A percentile compares a stretch with the other conserved stretches of the same genome.
phyloP scores from a whole-genome alignment of 2,888 invertebrate species.

The Litoditis marina region DNA sequence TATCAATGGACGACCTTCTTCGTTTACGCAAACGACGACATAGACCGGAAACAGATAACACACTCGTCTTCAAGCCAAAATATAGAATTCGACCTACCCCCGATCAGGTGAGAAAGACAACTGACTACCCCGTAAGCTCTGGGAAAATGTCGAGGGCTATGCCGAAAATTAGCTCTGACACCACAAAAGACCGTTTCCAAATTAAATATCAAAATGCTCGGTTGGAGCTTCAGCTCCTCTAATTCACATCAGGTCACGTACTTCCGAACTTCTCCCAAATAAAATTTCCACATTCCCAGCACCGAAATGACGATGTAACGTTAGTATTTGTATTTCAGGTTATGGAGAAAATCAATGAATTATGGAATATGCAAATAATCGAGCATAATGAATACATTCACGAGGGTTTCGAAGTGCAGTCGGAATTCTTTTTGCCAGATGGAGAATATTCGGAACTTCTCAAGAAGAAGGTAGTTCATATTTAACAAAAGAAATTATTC shows the following conservation, averaged over 20 bases:
- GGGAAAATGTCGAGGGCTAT: too few relatives aligned
- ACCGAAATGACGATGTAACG: too few relatives aligned
- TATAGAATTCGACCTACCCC: conserved; percentile 22
- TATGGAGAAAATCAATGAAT: conserved; percentile 11
- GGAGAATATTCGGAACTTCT: conserved; percentile 15
- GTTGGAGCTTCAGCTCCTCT: too few relatives aligned
- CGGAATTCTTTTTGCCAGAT: conserved; percentile 11
- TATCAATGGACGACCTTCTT: conserved; percentile 8
- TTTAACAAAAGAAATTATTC: neutral
- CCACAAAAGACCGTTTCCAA: too few relatives aligned
- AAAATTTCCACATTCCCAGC: too few relatives aligned
- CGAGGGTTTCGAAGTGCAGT: conserved; percentile 12
- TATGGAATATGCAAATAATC: conserved; percentile 15
- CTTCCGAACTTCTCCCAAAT: too few relatives aligned
- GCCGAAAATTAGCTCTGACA: too few relatives aligned
- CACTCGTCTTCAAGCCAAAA: conserved; percentile 14
- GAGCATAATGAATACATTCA: conserved; percentile 20
- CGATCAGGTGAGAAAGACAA: conserved; percentile 7
- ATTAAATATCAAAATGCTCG: too few relatives aligned
- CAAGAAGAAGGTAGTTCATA: neutral
- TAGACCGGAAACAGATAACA: conserved; percentile 12
- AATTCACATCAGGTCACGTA: too few relatives aligned
- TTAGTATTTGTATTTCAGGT: too few relatives aligned
- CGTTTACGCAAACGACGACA: conserved; percentile 10
- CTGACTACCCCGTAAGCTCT: neutral